Conservation (phyloP, 2,797 vertebrate genomes). For the Scolopax rusticola region DNA sequence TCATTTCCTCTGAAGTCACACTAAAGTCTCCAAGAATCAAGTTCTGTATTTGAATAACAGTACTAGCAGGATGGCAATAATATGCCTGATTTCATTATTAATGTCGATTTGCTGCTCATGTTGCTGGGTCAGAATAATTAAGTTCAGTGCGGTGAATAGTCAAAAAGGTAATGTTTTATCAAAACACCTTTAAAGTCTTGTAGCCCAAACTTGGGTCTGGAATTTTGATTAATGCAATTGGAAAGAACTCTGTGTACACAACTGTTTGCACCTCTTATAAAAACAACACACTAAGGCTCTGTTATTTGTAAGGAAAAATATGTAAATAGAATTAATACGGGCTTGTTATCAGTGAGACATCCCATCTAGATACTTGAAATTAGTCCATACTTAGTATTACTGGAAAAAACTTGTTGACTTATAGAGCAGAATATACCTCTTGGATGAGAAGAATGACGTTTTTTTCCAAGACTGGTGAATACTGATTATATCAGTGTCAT, state of each 20-base stretch:
- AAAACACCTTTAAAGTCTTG: background rate
- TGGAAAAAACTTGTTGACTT: background rate
- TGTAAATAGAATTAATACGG: background rate
- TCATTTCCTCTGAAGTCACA: background rate
- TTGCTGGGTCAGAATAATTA: background rate
- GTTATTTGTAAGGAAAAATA: background rate
- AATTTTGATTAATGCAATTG: background rate
- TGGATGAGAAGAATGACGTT: background rate
- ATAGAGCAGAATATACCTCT: background rate
- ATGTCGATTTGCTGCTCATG: background rate
- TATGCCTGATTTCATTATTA: background rate
- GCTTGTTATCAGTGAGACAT: background rate
- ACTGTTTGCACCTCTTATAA: background rate
- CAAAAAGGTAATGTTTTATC: background rate
- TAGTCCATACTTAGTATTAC: background rate
- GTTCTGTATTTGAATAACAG: background rate
- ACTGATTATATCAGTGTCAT: background rate
- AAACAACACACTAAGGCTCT: background rate
- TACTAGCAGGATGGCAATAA: background rate
- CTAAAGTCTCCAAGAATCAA: background rate
- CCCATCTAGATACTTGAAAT: background rate
- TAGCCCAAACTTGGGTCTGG: background rate
- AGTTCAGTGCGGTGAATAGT: background rate
- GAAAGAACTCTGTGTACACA: background rate
- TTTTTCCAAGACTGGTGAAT: background rate